Percentiles rank a stretch among this genome's conserved stretches.
These are phyloP conservation scores for Leptothorax acervorum DNA, from an alignment of 2,888 invertebrate genomes.

Conservation along the genomic window DNA sequence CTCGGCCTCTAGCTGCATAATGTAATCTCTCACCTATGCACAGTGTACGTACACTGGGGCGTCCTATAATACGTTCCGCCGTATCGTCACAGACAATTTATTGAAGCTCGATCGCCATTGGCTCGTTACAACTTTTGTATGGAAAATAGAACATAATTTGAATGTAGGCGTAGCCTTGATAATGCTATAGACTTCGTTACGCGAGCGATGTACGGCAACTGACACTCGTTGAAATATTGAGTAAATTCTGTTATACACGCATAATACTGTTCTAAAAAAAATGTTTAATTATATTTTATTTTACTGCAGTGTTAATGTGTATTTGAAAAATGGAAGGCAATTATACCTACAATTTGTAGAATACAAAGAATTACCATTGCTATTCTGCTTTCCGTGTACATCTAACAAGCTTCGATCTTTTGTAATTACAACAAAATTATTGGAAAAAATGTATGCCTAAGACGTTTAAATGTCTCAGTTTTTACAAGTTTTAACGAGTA, in stretches of 20 bases:
- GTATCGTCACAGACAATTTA: constrained; percentile 65
- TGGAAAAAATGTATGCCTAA: neutral
- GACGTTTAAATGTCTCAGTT: neutral
- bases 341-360: neutral
- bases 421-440: neutral
- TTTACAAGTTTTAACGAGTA: neutral
- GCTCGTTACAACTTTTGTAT: constrained; percentile 37
- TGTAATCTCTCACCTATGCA: constrained; percentile 36
- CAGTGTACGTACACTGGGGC: neutral
- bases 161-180: neutral
- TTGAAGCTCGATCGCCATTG: constrained; percentile 45
- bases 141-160: constrained; percentile 54
- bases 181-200: constrained; percentile 10
- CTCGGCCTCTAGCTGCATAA: constrained; percentile 49
- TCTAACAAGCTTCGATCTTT: neutral
- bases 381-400: neutral
- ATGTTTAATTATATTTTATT: constrained; percentile 4
- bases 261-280: neutral
- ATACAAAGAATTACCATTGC: neutral
- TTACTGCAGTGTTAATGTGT: neutral
- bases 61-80: neutral
- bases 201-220: neutral
- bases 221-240: neutral
- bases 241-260: neutral
- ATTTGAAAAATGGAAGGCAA: neutral